Evolutionary conservation across 2,888 invertebrate species (phyloP).

Genomic region (Cataglyphis livida): DNA sequence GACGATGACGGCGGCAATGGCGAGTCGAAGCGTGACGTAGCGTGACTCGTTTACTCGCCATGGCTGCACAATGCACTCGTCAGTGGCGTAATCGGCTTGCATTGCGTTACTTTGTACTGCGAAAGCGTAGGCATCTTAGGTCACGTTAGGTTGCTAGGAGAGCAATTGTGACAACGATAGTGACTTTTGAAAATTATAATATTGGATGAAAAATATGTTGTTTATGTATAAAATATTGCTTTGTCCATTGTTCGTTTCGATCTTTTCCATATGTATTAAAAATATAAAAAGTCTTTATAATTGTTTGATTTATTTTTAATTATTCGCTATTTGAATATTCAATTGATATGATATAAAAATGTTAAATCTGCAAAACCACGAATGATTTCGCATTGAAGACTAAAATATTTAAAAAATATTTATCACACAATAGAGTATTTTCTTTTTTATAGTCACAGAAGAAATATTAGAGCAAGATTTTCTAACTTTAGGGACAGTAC

Average conservation of each 20-base stretch:
- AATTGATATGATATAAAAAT: not conserved
- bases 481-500: not conserved
- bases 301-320: not conserved
- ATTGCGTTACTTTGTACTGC: conserved; percentile 27
- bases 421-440: not conserved
- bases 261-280: not conserved
- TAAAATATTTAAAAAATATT: not conserved
- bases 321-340: not conserved
- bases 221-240: not conserved
- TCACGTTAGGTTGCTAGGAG: conserved; percentile 60
- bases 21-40: conserved; percentile 78
- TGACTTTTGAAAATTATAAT: conserved; percentile 9
- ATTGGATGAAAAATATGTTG: not conserved
- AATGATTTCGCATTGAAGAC: not conserved
- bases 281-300: not conserved
- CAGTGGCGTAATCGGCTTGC: conserved; percentile 73
- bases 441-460: not conserved
- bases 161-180: not conserved
- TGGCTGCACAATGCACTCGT: conserved; percentile 81
- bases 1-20: conserved; percentile 28
- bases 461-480: conserved; percentile 47
- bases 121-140: conserved; percentile 71
- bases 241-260: not conserved
- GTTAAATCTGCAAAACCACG: not conserved
- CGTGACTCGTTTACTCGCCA: conserved; percentile 82